These are phyloP conservation scores for Meloe dianella DNA, from an alignment of 2,888 invertebrate species.

Conservation along the genomic window DNA sequence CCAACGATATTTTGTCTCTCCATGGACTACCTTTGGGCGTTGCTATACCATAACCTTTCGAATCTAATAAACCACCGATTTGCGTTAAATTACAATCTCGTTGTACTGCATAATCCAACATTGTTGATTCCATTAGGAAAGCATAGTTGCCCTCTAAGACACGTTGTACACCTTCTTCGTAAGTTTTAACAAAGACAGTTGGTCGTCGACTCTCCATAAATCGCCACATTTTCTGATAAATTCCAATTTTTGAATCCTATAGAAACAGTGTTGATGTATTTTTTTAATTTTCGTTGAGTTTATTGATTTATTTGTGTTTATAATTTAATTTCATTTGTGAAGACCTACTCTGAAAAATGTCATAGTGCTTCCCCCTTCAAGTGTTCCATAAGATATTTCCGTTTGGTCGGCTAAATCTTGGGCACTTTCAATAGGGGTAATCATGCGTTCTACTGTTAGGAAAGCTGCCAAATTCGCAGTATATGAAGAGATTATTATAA, in stretches of 20 bases:
- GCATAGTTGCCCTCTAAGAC: conserved; percentile 93
- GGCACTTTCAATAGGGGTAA: conserved; percentile 93
- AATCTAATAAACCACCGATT: conserved; percentile 86
- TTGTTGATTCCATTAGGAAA: conserved; percentile 97
- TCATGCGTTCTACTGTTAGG: conserved; percentile 95
- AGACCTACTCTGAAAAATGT: conserved; percentile 88
- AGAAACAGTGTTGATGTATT: conserved; percentile 21
- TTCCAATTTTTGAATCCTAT: conserved; percentile 80
- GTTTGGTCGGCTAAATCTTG: conserved; percentile 95
- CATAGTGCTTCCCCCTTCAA: conserved; percentile 95
- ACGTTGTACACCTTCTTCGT: conserved; percentile 88
- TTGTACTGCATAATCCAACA: conserved; percentile 95
- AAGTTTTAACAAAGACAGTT: conserved; percentile 84
- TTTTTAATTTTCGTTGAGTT: conserved; percentile 5
- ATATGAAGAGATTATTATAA: conserved; percentile 98
- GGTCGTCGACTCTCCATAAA: conserved; percentile 86
- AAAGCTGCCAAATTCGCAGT: conserved; percentile 98
- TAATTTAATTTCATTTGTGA: not conserved
- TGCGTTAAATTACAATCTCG: conserved; percentile 97
- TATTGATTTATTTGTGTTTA: not conserved
- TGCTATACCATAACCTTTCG: conserved; percentile 93
- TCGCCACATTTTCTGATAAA: conserved; percentile 90
- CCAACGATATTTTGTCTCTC: conserved; percentile 95
- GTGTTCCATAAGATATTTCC: conserved; percentile 91
- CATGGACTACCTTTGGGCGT: conserved; percentile 95